Base-by-base conservation (phyloP, 1,140 invertebrate species). In the Cylas formicarius region DNA sequence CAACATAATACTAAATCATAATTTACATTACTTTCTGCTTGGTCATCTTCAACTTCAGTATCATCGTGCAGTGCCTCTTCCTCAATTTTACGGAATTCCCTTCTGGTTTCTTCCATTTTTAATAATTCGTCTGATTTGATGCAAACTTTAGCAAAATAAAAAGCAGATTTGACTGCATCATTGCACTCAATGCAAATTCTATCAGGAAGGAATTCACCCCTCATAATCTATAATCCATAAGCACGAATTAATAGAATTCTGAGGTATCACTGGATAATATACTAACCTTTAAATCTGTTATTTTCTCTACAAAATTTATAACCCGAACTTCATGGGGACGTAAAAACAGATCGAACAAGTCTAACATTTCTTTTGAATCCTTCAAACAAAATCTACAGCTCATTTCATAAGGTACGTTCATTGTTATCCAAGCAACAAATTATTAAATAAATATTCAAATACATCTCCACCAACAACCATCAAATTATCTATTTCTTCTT, bases 301-400 rank as follows among this genome's bases (percentile, higher is more conserved):
- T 35, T 44, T 43, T 45, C 18, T 36, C 24, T 33, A 57, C 48
- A 44, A 60, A 57, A 36, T 57, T 41, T 9, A 50, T 44, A 27
- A 52, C 13, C 14, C 28, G 16, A 7, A 41, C 35, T 13, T 37
- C 19, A 35, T 46, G 33, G 9, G 47, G 36, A 10, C 47, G 36
- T 18, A 60, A 22, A 34, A 38, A 44, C 38, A 48, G 31, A 21
- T 29, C 27, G 37, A 57, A 60, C 31, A 57, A 22, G 23, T 44
- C 34, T 11, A 38, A 13, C 49, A 50, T 48, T 13, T 41, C 24
- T 18, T 29, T 24, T 14, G 37, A 21, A 28, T 40, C 26, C 33
- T 44, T 51, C 29, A 59, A 39, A 37, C 57, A 59, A 23, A 52
- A 53, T 37, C 57, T 39, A 40, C 57, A 59, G 14, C 38, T 46